Evolutionary conservation across 2,797 vertebrate species (phyloP).

Genomic region (Sarcoramphus papa): DNA sequence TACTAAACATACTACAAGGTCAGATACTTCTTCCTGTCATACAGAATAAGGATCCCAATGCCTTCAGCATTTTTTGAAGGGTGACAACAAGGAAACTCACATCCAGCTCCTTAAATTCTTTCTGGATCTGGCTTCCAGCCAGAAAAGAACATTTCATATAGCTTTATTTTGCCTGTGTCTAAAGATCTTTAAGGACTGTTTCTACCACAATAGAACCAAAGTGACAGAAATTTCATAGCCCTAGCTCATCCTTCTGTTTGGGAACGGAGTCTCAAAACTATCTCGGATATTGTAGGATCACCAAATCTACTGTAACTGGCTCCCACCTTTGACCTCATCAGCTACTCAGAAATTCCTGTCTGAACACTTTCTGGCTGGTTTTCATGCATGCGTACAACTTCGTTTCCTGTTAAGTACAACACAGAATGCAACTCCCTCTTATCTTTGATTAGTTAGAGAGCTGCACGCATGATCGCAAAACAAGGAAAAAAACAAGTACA

Average conservation of each 20-base stretch:
- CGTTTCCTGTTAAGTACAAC: neutral
- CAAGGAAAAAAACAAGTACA: neutral
- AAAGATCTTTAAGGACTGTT: neutral
- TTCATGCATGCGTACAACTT: neutral
- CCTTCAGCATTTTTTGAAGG: neutral
- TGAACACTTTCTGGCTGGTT: neutral
- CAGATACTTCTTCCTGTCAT: neutral
- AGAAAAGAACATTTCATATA: neutral
- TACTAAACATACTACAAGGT: neutral
- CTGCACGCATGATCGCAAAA: neutral
- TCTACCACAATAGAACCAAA: neutral
- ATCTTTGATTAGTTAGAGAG: neutral
- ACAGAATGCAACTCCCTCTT: neutral
- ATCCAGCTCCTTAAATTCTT: neutral
- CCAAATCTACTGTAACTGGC: neutral
- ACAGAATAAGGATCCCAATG: neutral
- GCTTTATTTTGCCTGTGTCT: neutral
- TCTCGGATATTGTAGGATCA: neutral
- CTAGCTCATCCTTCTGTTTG: neutral
- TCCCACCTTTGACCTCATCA: neutral
- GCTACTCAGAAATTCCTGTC: neutral
- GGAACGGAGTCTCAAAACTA: neutral
- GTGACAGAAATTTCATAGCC: neutral
- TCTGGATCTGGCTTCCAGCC: neutral
- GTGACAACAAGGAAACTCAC: neutral